These are phyloP conservation scores for Cydia strobilella DNA, from an alignment of 1,140 invertebrate genomes.

Conservation along the genomic window DNA sequence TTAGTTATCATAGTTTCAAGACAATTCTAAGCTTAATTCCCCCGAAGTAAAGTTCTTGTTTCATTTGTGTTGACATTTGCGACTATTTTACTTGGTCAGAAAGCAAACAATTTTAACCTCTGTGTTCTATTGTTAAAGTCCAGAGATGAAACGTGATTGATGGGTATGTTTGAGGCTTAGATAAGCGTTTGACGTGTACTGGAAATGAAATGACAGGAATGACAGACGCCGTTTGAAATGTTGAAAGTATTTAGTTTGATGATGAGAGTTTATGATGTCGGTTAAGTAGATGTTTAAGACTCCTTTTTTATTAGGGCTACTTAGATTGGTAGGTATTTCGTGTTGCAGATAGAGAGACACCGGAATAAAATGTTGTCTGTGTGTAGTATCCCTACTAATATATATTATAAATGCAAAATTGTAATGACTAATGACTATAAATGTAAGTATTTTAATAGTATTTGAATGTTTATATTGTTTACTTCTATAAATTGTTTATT, in stretches of 20 bases:
- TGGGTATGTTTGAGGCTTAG: conserved; percentile 4
- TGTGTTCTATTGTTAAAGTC: neutral
- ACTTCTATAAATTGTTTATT: too few species aligned
- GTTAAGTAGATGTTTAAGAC: neutral
- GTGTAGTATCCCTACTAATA: too few species aligned
- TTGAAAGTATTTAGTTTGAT: conserved; percentile 11
- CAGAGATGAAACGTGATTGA: conserved; percentile 10
- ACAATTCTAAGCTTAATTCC: neutral
- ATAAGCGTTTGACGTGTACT: conserved; percentile 16
- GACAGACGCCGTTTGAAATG: conserved; percentile 1
- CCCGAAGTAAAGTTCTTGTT: neutral
- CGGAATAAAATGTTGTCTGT: too few species aligned
- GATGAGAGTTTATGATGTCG: neutral
- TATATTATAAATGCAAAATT: too few species aligned
- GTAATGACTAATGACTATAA: too few species aligned
- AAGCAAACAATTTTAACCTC: conserved; percentile 1
- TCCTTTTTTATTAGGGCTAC: neutral
- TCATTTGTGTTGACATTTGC: conserved; percentile 7
- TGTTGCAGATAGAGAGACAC: too few species aligned
- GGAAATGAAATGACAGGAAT: conserved; percentile 10
- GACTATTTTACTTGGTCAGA: neutral
- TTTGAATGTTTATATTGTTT: too few species aligned
- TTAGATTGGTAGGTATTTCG: too few species aligned
- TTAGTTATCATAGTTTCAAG: neutral
- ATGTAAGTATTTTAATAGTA: too few species aligned